phyloP scores from a whole-genome alignment of 2,888 invertebrate genomes.

The Andrena bicolor region DNA sequence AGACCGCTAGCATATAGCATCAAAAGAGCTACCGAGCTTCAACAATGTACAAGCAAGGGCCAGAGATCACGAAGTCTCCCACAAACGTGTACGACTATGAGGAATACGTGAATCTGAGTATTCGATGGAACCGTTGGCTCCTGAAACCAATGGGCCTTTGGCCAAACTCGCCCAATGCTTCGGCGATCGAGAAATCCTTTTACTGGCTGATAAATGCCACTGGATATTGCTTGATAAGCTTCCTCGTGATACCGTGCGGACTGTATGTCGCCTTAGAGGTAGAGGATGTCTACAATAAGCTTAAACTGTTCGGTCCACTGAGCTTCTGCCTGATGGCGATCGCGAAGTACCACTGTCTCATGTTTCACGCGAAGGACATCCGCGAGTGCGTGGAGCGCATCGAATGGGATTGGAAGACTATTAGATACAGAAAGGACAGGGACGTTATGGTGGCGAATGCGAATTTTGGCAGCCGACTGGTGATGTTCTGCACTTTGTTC shows the following conservation, averaged over 20 bases:
- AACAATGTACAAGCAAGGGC: slow-evolving; percentile 1
- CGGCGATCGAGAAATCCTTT: not conserved
- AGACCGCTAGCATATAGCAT: not conserved
- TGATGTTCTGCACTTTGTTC: slow-evolving; percentile 60
- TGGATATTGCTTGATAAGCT: slow-evolving; percentile 65
- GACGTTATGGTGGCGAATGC: slow-evolving; percentile 72
- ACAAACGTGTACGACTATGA: not conserved
- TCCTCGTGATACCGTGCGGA: slow-evolving; percentile 69
- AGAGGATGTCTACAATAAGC: slow-evolving; percentile 52
- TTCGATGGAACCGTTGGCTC: slow-evolving; percentile 66
- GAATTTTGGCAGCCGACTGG: slow-evolving; percentile 67
- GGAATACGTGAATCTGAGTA: slow-evolving; percentile 58
- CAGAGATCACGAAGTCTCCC: fast-evolving
- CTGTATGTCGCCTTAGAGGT: slow-evolving; percentile 68
- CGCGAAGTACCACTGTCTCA: slow-evolving; percentile 70
- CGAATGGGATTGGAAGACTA: slow-evolving; percentile 71
- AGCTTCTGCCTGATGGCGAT: slow-evolving; percentile 75
- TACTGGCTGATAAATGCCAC: not conserved
- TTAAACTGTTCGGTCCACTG: slow-evolving; percentile 73
- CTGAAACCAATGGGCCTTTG: slow-evolving; percentile 70
- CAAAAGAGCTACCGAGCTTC: not conserved
- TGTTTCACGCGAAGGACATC: slow-evolving; percentile 64
- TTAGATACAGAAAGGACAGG: slow-evolving; percentile 52
- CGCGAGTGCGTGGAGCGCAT: slow-evolving; percentile 69
- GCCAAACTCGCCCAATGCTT: slow-evolving; percentile 49